Evolutionary conservation across 2,113 vertebrate genomes (phyloP).

Genomic region (Andinoacara biseriatus): DNA sequence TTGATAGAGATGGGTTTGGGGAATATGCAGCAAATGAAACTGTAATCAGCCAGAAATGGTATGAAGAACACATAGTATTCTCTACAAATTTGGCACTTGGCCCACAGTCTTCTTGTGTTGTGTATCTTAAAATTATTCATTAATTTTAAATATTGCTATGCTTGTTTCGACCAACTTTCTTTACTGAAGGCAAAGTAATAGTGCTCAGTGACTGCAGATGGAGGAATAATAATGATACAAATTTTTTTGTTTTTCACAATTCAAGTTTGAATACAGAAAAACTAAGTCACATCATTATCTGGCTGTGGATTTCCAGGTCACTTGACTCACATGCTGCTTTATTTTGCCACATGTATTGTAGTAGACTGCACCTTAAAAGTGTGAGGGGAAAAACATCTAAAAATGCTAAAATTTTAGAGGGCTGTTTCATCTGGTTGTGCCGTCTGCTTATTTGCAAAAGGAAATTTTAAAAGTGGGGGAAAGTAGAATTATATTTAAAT

Average conservation of each 20-base stretch:
- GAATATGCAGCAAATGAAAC: background rate
- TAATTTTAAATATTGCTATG: background rate
- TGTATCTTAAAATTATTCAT: background rate
- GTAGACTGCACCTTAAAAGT: slow-evolving; percentile 19
- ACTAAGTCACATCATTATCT: slow-evolving; percentile 15
- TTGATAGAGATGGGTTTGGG: background rate
- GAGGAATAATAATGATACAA: background rate
- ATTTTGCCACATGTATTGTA: slow-evolving; percentile 36
- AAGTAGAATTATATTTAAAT: background rate
- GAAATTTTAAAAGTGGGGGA: background rate
- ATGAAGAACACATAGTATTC: background rate
- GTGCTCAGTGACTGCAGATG: background rate
- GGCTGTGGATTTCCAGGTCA: slow-evolving; percentile 44
- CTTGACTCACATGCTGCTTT: slow-evolving; percentile 33
- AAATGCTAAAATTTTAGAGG: slow-evolving; percentile 5
- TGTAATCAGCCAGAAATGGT: background rate
- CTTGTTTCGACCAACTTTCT: background rate
- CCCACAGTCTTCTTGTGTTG: background rate
- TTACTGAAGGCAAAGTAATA: background rate
- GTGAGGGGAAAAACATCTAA: slow-evolving; percentile 6
- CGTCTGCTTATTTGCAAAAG: slow-evolving; percentile 16
- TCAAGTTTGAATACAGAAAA: background rate
- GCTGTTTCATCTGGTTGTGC: slow-evolving; percentile 9
- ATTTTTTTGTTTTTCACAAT: background rate
- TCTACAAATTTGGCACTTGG: background rate